These are phyloP conservation scores for Pharmacophagus antenor DNA, from an alignment of 2,888 invertebrate species.

Conservation along the genomic window DNA sequence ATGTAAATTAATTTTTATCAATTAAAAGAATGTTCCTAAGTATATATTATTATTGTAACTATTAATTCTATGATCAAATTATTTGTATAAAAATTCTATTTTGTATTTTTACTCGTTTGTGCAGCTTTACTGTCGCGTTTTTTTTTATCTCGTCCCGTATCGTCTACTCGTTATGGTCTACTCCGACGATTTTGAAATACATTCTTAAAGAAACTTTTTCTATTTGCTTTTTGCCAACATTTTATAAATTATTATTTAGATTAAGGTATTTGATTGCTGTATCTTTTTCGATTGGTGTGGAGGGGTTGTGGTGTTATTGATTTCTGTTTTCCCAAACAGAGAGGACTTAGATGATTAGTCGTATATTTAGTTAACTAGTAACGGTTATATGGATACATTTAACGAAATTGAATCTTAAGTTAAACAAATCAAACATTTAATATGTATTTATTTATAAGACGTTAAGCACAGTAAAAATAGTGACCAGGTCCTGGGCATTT, in stretches of 20 bases:
- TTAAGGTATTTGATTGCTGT: conserved; percentile 19
- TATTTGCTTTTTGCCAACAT: conserved; percentile 19
- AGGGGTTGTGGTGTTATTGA: neutral
- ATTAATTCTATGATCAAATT: conserved; percentile 58
- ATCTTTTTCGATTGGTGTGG: neutral
- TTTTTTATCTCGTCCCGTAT: conserved; percentile 1
- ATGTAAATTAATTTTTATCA: conserved; percentile 53
- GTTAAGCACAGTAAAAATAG: conserved; percentile 6
- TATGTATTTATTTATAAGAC: conserved; percentile 7
- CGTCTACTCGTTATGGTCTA: too few species aligned
- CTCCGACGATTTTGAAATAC: neutral
- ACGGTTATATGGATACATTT: neutral
- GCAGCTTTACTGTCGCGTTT: conserved; percentile 16
- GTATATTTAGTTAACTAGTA: neutral
- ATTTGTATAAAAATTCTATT: conserved; percentile 43
- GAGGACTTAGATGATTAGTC: conserved; percentile 8
- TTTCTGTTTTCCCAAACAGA: neutral
- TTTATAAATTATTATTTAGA: conserved; percentile 25
- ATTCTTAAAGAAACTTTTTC: conserved; percentile 4
- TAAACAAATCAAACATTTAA: conserved; percentile 1
- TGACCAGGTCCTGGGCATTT: conserved; percentile 1
- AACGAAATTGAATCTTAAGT: neutral
- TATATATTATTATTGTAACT: conserved; percentile 46
- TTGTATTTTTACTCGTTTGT: conserved; percentile 39
- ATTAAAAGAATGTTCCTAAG: conserved; percentile 59